phyloP scores from a whole-genome alignment of 2,113 vertebrate species.

The Melanerpes aurifrons region DNA sequence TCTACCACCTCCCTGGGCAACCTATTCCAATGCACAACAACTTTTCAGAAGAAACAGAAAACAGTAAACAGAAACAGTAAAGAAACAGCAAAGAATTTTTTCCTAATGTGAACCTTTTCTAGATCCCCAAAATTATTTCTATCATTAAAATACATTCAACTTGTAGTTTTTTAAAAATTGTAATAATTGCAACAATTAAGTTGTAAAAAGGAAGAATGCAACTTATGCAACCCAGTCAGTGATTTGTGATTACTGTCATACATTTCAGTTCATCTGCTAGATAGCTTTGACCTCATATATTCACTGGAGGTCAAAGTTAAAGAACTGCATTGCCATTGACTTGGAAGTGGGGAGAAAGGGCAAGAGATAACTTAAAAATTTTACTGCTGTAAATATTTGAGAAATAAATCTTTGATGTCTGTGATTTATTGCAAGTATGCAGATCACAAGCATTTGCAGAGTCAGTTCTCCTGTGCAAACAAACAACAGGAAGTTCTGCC shows the following conservation, averaged over 20 bases:
- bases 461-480: conserved; percentile 22
- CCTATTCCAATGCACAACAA: no score
- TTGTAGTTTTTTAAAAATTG: neutral
- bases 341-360: neutral
- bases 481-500: neutral
- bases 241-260: neutral
- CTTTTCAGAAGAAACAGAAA: no score
- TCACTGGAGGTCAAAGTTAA: neutral
- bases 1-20: no score
- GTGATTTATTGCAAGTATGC: conserved; percentile 1
- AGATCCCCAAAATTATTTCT: neutral
- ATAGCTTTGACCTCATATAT: conserved; percentile 6
- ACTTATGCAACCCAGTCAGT: neutral
- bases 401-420: conserved; percentile 30
- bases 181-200: neutral
- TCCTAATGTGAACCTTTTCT: no score
- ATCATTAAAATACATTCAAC: neutral
- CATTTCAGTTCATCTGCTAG: neutral
- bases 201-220: conserved; percentile 18
- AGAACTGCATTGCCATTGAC: neutral
- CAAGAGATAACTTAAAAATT: neutral
- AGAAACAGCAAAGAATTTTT: no score
- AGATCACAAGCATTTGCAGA: conserved; percentile 53
- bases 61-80: no score
- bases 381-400: neutral